Conservation (phyloP, 1,140 invertebrate species). For the Euura lappo region DNA sequence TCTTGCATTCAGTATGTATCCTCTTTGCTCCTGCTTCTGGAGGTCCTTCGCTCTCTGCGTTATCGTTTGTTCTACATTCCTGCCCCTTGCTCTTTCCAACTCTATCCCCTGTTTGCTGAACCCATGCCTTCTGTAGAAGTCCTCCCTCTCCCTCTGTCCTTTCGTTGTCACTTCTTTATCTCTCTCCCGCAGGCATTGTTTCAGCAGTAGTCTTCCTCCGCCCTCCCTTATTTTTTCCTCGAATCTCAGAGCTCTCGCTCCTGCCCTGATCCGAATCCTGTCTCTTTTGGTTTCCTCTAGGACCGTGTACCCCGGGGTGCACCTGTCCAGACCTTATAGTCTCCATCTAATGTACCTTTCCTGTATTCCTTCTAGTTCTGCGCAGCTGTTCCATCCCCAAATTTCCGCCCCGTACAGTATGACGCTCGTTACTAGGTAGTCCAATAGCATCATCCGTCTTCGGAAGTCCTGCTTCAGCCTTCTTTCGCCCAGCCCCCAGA, state of each 20-base stretch:
- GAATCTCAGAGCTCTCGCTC: conserved; percentile 7
- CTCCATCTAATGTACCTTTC: conserved; percentile 23
- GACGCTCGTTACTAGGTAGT: conserved; percentile 10
- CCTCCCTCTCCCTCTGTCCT: not conserved
- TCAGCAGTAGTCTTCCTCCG: not conserved
- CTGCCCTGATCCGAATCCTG: not conserved
- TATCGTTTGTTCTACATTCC: not conserved
- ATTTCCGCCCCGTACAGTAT: not conserved
- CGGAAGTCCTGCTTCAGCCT: conserved; percentile 11
- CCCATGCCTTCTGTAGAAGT: not conserved
- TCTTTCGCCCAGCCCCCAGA: conserved; percentile 14
- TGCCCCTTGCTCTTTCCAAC: not conserved
- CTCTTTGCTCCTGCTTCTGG: too few species aligned
- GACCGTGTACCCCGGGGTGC: conserved; percentile 14
- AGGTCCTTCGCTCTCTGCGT: too few species aligned
- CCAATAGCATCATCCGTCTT: conserved; percentile 14
- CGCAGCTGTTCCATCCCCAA: conserved; percentile 14
- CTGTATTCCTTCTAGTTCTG: conserved; percentile 15
- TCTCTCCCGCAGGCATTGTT: conserved; percentile 13
- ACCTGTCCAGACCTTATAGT: conserved; percentile 13
- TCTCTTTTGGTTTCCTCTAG: not conserved
- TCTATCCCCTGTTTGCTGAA: not conserved
- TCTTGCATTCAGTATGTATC: too few species aligned
- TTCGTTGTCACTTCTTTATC: not conserved
- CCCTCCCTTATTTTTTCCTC: conserved; percentile 13